Evolutionary conservation across 1,140 invertebrate genomes (phyloP), one percentile per base, ranked within the genome.

Genomic region (silkworm (Bombyx mori)): DNA sequence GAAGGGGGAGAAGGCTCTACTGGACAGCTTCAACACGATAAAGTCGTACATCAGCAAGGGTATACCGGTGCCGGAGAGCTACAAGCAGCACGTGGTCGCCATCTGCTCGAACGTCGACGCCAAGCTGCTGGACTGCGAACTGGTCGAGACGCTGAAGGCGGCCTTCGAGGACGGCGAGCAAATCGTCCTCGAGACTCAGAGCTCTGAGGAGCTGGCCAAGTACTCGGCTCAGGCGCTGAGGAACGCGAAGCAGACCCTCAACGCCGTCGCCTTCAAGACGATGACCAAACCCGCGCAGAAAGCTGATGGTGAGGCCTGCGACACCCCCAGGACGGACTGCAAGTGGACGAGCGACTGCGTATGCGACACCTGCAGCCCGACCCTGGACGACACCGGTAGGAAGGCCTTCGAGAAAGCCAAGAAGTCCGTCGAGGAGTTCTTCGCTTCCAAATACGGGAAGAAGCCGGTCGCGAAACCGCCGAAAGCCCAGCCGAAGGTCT

Each of bases 341-440:
- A 85, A 85, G 54, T 86, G 78, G 75, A 85, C 83, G 0, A 85
- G 73, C 7, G 83, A 86, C 35, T 86, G 82, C 55, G 58, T 74
- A 0, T 85, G 83, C 42, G 75, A 68, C 10, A 57, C 63, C 0
- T 86, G 83, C 35, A 69, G 69, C 0, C 69, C 68, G 8, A 79
- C 76, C 49, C 43, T 79, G 8, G 76, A 72, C 1, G 76, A 80
- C 54, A 74, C 76, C 3, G 71, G 75, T 44, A 81, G 79, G 42
- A 69, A 74, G 55, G 77, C 70, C 44, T 75, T 75, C 44, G 75
- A 67, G 56, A 63, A 67, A 0, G 58, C 47, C 5, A 69, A 69
- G 42, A 65, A 61, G 54, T 42, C 18, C 59, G 62, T 44, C 4
- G 12, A 60, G 35, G 69, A 70, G 22, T 70, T 68, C 54, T 68